Evolutionary conservation across 2,797 vertebrate species (phyloP).

Genomic region (Anas georgica): DNA sequence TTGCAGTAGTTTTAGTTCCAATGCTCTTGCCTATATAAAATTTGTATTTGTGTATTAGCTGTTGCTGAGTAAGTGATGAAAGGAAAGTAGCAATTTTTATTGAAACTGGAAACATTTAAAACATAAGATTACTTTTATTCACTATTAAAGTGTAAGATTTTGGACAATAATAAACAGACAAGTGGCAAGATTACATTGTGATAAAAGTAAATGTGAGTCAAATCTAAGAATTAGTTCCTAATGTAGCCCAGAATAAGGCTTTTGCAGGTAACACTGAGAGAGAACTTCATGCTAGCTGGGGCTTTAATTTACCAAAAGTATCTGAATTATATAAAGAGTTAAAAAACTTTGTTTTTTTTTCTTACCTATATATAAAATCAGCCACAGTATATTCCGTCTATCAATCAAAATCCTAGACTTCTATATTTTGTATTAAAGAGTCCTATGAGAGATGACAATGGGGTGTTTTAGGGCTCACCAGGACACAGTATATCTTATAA

Average conservation of each 20-base stretch:
- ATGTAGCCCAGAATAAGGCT: neutral
- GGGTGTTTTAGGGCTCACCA: neutral
- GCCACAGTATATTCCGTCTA: neutral
- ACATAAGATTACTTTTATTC: neutral
- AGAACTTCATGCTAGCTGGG: neutral
- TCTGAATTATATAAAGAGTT: neutral
- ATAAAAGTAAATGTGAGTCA: neutral
- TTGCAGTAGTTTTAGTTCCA: conserved; percentile 20
- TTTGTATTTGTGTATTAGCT: neutral
- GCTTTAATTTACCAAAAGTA: neutral
- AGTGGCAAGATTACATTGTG: neutral
- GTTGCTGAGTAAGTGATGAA: conserved; percentile 9
- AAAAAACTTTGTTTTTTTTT: neutral
- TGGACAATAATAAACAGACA: neutral
- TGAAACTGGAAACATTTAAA: neutral
- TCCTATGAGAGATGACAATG: neutral
- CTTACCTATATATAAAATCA: neutral
- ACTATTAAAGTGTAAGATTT: neutral
- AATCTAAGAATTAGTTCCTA: neutral
- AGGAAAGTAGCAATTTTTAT: neutral
- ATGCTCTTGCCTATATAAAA: conserved; percentile 10
- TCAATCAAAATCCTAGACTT: neutral
- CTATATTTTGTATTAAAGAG: neutral
- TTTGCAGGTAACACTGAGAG: neutral
- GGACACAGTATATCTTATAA: neutral